phyloP scores from a whole-genome alignment of 2,113 vertebrate genomes.

The Lathamus discolor region DNA sequence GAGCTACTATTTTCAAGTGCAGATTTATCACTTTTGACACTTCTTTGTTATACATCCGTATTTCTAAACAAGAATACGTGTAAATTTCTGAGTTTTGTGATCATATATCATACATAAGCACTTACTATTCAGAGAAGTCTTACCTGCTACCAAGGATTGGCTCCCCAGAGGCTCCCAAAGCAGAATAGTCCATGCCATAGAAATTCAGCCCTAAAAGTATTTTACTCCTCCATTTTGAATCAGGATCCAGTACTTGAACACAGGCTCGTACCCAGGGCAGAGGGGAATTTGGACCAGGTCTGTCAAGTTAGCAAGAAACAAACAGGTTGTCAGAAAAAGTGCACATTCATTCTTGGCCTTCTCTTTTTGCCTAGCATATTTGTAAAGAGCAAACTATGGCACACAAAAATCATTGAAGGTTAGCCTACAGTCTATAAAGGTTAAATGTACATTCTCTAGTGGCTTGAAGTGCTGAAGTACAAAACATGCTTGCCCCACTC shows the following conservation, averaged over 20 bases:
- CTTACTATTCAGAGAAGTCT: background rate
- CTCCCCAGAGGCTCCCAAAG: conserved; percentile 79
- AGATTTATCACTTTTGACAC: background rate
- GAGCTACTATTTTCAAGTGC: background rate
- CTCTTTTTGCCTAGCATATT: background rate
- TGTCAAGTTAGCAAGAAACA: conserved; percentile 25
- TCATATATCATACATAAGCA: background rate
- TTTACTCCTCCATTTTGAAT: conserved; percentile 88
- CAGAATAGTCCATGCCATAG: conserved; percentile 90
- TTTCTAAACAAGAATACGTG: background rate
- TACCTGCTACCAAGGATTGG: conserved; percentile 87
- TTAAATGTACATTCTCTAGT: background rate
- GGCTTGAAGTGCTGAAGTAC: background rate
- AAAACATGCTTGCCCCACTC: background rate
- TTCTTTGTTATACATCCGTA: background rate
- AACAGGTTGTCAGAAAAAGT: background rate
- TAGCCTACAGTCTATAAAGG: background rate
- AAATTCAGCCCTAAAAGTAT: conserved; percentile 93
- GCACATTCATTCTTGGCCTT: background rate
- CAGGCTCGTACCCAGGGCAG: conserved; percentile 91
- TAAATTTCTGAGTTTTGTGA: background rate
- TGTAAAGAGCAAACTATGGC: background rate
- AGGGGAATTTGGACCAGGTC: conserved; percentile 90
- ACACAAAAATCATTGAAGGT: background rate
- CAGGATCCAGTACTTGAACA: conserved; percentile 86